Base-by-base conservation (phyloP, 1,140 invertebrate species). In the Apis cerana region DNA sequence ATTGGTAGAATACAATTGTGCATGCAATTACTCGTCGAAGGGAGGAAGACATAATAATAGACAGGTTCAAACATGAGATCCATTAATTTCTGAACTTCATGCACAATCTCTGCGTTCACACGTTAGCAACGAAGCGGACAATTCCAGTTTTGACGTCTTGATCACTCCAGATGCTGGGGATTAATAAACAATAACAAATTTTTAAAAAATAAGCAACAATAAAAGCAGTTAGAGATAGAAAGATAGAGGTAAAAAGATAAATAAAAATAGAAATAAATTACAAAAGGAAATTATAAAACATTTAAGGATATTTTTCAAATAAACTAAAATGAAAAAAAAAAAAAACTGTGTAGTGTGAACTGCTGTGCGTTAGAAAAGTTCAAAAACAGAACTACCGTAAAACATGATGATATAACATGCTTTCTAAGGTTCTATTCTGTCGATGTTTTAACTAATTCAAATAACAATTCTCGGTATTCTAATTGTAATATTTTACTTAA, bases 1-100 rank as follows among this genome's bases (percentile, higher is more conserved):
- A 69, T 21, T 12, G 70, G 70, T 85, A 64, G 33, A 43, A 79
- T 76, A 84, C 69, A 52, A 50, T 85, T 88, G 85, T 86, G 85
- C 91, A 90, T 91, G 90, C 87, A 90, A 75, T 86, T 90, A 91
- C 71, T 77, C 17, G 54, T 85, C 62, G 61, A 8, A 33, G 68
- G 79, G 79, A 88, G 89, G 89, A 91, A 91, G 91, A 91, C 89
- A 79, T 87, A 56, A n/a, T 72, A 64, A 54, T 68, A 88, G 87
- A 88, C 87, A 78, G 86, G 85, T 83, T 88, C 78, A 82, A 69
- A 88, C 27, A 86, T 90, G 82, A 88, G 76, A 85, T 91, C 90
- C 90, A 86, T 89, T 80, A 88, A 88, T 89, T 83, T 88, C 64
- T 87, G 67, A 88, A 89, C 78, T 89, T 88, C 87, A 89, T 90